phyloP scores from a whole-genome alignment of 2,888 invertebrate species.

The Macrostomum cliftonense region DNA sequence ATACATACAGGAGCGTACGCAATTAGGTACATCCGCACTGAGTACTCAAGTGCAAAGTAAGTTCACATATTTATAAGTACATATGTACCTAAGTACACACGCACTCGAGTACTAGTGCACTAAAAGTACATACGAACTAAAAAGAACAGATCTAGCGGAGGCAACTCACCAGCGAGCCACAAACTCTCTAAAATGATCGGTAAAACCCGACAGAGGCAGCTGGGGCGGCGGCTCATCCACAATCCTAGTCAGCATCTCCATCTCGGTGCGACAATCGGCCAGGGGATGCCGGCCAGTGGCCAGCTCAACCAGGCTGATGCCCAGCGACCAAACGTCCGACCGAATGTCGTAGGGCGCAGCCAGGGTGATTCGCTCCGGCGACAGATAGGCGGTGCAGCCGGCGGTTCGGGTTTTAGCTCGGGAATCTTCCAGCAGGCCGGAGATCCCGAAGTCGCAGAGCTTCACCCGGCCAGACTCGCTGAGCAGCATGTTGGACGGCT shows the following conservation, averaged over 20 bases:
- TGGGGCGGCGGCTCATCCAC: conserved; percentile 46
- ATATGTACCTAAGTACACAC: too few species aligned
- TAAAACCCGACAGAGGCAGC: conserved; percentile 58
- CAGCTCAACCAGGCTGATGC: conserved; percentile 60
- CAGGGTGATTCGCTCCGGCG: conserved; percentile 90
- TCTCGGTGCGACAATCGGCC: conserved; percentile 87
- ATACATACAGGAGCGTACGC: too few species aligned
- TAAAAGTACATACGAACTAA: too few species aligned
- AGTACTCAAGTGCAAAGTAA: too few species aligned
- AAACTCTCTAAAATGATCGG: conserved; percentile 67
- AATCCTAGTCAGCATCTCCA: conserved; percentile 81
- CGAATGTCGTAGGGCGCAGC: conserved; percentile 86
- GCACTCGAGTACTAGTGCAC: too few species aligned
- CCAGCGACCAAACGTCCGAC: conserved; percentile 97
- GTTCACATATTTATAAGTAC: too few species aligned
- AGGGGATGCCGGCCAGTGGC: conserved; percentile 83
- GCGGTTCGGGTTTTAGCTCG: conserved; percentile 89
- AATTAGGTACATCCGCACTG: too few species aligned
- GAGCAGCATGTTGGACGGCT: conserved; percentile 90
- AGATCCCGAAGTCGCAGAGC: conserved; percentile 97
- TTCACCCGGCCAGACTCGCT: conserved; percentile 87
- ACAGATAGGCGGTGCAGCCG: conserved; percentile 97
- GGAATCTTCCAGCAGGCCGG: conserved; percentile 86
- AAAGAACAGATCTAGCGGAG: background rate
- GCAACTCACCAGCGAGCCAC: conserved; percentile 62